phyloP scores from a whole-genome alignment of 2,797 vertebrate genomes.

The Sternotherus odoratus region DNA sequence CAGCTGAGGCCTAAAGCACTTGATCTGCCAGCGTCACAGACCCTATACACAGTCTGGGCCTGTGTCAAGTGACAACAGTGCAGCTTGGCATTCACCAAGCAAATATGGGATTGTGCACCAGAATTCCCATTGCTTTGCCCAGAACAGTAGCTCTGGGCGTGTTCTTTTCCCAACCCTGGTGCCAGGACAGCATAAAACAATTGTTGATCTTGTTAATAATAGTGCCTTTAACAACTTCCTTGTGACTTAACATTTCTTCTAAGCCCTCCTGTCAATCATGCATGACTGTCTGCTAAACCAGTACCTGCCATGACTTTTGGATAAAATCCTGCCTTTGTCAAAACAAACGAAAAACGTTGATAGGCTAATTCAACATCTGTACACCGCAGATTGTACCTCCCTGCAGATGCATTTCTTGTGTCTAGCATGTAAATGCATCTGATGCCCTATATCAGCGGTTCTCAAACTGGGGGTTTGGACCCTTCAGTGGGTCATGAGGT shows the following conservation, averaged over 20 bases:
- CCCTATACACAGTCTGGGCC: neutral
- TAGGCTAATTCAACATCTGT: neutral
- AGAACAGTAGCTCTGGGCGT: neutral
- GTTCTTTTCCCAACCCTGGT: neutral
- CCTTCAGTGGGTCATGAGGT: too few relatives aligned
- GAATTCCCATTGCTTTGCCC: neutral
- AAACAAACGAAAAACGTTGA: neutral
- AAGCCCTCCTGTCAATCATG: conserved; percentile 25
- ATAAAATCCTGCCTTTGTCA: neutral
- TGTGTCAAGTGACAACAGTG: neutral
- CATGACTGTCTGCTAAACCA: neutral
- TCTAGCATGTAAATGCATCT: neutral
- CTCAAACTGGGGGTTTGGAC: too few relatives aligned
- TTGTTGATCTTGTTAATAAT: conserved; percentile 65
- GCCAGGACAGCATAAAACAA: neutral
- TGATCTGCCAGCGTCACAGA: too few relatives aligned
- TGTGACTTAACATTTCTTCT: conserved; percentile 49
- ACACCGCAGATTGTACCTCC: neutral
- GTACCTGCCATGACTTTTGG: neutral
- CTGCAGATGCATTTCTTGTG: neutral
- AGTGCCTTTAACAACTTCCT: conserved; percentile 67
- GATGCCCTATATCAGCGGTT: too few relatives aligned
- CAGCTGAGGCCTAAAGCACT: too few relatives aligned
- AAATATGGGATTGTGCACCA: neutral
- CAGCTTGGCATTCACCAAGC: neutral